A percentile compares a stretch with the other conserved stretches of the same genome.
Evolutionary conservation across 1,140 invertebrate species (phyloP).

Genomic region (Drosophila santomea): DNA sequence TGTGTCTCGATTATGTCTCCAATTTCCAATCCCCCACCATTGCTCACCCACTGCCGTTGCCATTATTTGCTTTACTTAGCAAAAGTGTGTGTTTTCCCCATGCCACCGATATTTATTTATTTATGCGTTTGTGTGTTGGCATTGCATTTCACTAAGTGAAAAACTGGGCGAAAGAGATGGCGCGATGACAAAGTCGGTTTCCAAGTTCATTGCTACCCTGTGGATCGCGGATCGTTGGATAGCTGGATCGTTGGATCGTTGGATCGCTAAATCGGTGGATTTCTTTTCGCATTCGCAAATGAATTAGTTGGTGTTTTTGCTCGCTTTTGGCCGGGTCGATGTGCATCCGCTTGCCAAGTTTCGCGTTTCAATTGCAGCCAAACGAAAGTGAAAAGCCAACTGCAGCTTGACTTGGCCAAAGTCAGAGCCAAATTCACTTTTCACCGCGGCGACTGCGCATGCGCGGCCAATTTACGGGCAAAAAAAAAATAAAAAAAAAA

Average conservation of each 20-base stretch:
- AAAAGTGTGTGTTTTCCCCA: conserved; percentile 17
- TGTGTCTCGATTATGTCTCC: conserved; percentile 51
- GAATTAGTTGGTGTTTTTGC: conserved; percentile 21
- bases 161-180: conserved; percentile 49
- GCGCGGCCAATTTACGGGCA: conserved; percentile 70
- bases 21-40: conserved; percentile 33
- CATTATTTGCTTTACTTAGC: conserved; percentile 37
- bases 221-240: neutral
- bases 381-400: conserved; percentile 81
- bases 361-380: conserved; percentile 74
- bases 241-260: neutral
- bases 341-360: conserved; percentile 81
- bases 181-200: conserved; percentile 34
- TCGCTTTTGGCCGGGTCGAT: conserved; percentile 49
- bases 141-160: conserved; percentile 72
- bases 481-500: neutral
- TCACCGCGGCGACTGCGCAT: conserved; percentile 59
- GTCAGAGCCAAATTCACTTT: conserved; percentile 64
- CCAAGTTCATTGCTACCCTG: conserved; percentile 73
- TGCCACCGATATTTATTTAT: conserved; percentile 65
- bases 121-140: conserved; percentile 53
- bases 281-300: conserved; percentile 31
- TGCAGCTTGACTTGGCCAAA: conserved; percentile 48
- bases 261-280: neutral
- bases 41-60: conserved; percentile 21